phyloP scores from a whole-genome alignment of 2,888 invertebrate genomes.

The Drosophila hamatofila region DNA sequence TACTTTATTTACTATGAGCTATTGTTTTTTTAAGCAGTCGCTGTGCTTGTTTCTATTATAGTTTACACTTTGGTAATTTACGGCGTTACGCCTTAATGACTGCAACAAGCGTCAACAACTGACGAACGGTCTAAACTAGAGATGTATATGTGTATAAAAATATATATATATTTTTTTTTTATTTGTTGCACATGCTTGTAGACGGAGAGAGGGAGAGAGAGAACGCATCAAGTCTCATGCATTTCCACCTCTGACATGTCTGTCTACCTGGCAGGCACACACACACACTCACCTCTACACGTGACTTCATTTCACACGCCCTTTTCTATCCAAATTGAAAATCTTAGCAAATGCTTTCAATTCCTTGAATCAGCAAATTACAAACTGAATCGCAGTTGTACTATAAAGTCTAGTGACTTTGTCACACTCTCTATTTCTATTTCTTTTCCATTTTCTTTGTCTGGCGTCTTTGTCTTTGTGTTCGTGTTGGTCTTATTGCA shows the following conservation, averaged over 20 bases:
- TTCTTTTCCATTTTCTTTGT: not conserved
- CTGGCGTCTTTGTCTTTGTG: not conserved
- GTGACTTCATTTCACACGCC: slow-evolving; percentile 61
- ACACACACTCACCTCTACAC: slow-evolving; percentile 23
- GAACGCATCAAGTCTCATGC: slow-evolving; percentile 14
- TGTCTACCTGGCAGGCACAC: slow-evolving; percentile 34
- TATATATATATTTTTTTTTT: not conserved
- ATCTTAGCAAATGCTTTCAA: slow-evolving; percentile 15
- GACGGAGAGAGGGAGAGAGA: slow-evolving; percentile 13
- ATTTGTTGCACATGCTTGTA: slow-evolving; percentile 45
- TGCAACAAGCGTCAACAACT: slow-evolving; percentile 62
- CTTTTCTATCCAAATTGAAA: slow-evolving; percentile 46
- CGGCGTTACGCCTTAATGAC: slow-evolving; percentile 78
- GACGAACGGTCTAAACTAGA: slow-evolving; percentile 31
- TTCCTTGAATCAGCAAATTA: slow-evolving; percentile 6
- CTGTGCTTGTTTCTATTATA: slow-evolving; percentile 36
- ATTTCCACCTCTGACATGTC: slow-evolving; percentile 14
- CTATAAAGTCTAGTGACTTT: not conserved
- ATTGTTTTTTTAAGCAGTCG: slow-evolving; percentile 47
- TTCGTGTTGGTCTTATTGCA: slow-evolving; percentile 13
- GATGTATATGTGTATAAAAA: not conserved
- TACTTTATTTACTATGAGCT: slow-evolving; percentile 48
- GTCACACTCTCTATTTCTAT: not conserved
- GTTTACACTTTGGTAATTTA: slow-evolving; percentile 72
- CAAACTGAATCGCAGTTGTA: not conserved